These are phyloP conservation scores for Mionectes olivaceus DNA, from an alignment of 2,797 vertebrate species.

Conservation along the genomic window DNA sequence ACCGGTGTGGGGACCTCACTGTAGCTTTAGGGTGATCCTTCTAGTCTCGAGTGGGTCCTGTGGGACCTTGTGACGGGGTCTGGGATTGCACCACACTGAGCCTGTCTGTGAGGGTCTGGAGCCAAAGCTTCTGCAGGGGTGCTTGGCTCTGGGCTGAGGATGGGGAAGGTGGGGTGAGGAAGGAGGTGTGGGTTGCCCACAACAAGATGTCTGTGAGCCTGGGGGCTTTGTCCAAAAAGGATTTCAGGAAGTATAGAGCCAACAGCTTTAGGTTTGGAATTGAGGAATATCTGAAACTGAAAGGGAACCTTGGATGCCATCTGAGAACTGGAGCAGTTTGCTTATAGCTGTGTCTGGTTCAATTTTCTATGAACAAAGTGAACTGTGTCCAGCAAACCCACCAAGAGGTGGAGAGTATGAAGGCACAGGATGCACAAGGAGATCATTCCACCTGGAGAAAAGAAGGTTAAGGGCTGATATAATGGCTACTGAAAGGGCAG, in stretches of 20 bases:
- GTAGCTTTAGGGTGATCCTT: neutral
- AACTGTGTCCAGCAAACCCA: neutral
- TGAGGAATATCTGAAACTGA: neutral
- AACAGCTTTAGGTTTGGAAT: neutral
- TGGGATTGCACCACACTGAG: neutral
- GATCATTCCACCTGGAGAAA: neutral
- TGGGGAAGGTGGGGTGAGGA: neutral
- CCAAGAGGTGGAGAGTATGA: neutral
- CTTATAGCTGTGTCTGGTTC: neutral
- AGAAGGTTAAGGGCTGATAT: neutral
- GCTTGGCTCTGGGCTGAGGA: neutral
- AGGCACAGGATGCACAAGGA: neutral
- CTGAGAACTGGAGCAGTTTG: neutral
- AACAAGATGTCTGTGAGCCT: neutral
- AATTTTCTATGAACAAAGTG: neutral
- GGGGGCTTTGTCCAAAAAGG: neutral
- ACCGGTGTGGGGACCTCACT: accelerated
- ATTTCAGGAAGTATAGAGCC: neutral
- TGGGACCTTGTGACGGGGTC: neutral
- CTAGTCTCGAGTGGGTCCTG: neutral
- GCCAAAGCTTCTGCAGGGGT: neutral
- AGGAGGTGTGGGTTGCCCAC: neutral
- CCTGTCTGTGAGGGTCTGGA: neutral
- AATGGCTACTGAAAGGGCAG: neutral
- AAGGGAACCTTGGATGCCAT: neutral